phyloP scores from a whole-genome alignment of 2,113 vertebrate species.

The Salminus brasiliensis region DNA sequence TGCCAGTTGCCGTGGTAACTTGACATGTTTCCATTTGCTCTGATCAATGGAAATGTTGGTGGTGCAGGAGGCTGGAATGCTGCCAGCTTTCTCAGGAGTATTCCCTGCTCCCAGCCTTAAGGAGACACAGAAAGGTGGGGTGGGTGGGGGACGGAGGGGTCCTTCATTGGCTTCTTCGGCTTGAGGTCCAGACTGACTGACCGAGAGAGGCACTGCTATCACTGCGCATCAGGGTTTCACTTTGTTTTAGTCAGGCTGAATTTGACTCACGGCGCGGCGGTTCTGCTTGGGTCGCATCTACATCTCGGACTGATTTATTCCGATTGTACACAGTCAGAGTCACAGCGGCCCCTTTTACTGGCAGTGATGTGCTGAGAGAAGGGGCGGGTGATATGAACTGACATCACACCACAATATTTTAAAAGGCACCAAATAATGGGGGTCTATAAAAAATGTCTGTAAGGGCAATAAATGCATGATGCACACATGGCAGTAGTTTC shows the following conservation, averaged over 20 bases:
- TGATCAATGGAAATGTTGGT: conserved; percentile 60
- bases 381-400: too few relatives aligned
- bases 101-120: conserved; percentile 26
- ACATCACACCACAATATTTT: too few relatives aligned
- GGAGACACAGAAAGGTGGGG: neutral
- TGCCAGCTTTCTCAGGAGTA: conserved; percentile 38
- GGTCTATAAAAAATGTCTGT: too few relatives aligned
- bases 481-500: too few relatives aligned
- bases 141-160: neutral
- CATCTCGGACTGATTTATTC: neutral
- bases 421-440: too few relatives aligned
- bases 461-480: too few relatives aligned
- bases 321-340: neutral
- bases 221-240: neutral
- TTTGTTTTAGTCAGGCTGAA: neutral
- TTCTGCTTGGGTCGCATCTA: neutral
- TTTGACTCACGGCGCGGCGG: neutral
- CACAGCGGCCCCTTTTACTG: neutral
- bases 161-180: too few relatives aligned
- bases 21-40: conserved; percentile 59
- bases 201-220: neutral
- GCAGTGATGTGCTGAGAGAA: neutral
- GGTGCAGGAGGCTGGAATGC: conserved; percentile 47
- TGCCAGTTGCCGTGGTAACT: conserved; percentile 61
- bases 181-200: neutral